Evolutionary conservation across 2,888 invertebrate species (phyloP), one percentile per base, ranked within the genome.

Genomic region (Pandemis heparana): DNA sequence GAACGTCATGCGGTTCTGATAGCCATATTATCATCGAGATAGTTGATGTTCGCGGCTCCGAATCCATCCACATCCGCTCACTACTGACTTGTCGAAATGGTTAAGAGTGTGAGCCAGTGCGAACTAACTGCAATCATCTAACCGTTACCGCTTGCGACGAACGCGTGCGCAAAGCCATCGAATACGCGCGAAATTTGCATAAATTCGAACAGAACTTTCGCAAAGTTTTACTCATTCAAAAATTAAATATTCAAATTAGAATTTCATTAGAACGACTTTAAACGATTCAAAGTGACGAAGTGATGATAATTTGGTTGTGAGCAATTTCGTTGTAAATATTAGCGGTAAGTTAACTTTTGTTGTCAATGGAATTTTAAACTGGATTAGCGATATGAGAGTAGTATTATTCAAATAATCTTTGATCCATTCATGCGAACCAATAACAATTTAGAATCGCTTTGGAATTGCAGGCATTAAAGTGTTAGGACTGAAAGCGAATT

Each of bases 71-170:
- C 87, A 91, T 91, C 91, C 89, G 87, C 83, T 80, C 79, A 68
- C 78, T 83, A 80, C 80, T 79, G 85, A 85, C 86, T 87, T 87
- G 89, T 86, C 85, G 85, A 89, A 89, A 89, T 89, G 85, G 89
- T 90, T 91, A 91, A 89, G 89, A 92, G 85, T 85, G 85, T 83
- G 79, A 88, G 88, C 86, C 85, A 82, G 86, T 85, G 81, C 83
- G 81, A 88, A 86, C 85, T 82, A 83, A 87, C 85, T 85, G 87
- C 92, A 93, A 92, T 92, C 91, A 87, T 83, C 87, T 82, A 83
- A 84, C 85, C 77, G 89, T 87, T 83, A 84, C 85, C 88, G 89
- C 82, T 84, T 80, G 87, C 81, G 83, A 75, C 88, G 87, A 88
- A 89, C 91, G 92, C 90, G 89, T 88, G 85, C 82, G 82, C 82